Percentiles rank a stretch among this genome's conserved stretches.
phyloP scores from a whole-genome alignment of 1,140 invertebrate genomes.

The Plutomurus gul region DNA sequence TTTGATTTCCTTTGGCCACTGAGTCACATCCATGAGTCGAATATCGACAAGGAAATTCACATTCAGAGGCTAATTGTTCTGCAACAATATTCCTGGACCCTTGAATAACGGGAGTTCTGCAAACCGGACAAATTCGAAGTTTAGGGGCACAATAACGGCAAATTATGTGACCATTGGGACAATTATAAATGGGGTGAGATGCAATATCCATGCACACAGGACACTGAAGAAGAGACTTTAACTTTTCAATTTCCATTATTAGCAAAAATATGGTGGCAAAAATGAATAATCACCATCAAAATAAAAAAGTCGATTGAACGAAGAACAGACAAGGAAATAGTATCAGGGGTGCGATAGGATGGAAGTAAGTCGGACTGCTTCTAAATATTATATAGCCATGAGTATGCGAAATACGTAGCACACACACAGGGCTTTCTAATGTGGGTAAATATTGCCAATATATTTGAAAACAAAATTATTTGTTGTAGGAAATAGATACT shows the following conservation, averaged over 20 bases:
- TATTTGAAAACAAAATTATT: too few species aligned
- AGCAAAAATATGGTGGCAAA: too few species aligned
- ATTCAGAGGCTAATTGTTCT: background rate
- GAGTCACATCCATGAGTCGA: background rate
- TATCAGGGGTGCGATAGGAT: too few species aligned
- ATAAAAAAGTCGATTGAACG: too few species aligned
- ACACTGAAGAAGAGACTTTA: background rate
- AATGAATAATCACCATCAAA: too few species aligned
- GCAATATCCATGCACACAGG: slow-evolving; percentile 5
- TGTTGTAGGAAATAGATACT: too few species aligned
- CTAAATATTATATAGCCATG: too few species aligned
- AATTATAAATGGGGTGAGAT: slow-evolving; percentile 4
- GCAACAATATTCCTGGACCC: slow-evolving; percentile 8
- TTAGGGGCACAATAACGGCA: background rate
- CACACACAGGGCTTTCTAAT: too few species aligned
- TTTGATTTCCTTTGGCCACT: background rate
- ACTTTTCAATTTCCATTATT: slow-evolving; percentile 2
- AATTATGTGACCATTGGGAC: slow-evolving; percentile 14
- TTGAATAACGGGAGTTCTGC: background rate
- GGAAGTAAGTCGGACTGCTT: too few species aligned
- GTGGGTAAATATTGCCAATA: too few species aligned
- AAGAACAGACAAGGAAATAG: too few species aligned
- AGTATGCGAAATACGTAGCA: too few species aligned
- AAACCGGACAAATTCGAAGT: background rate
- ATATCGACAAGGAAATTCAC: background rate